phyloP scores from a whole-genome alignment of 2,888 invertebrate genomes.

The Lithosia quadra region DNA sequence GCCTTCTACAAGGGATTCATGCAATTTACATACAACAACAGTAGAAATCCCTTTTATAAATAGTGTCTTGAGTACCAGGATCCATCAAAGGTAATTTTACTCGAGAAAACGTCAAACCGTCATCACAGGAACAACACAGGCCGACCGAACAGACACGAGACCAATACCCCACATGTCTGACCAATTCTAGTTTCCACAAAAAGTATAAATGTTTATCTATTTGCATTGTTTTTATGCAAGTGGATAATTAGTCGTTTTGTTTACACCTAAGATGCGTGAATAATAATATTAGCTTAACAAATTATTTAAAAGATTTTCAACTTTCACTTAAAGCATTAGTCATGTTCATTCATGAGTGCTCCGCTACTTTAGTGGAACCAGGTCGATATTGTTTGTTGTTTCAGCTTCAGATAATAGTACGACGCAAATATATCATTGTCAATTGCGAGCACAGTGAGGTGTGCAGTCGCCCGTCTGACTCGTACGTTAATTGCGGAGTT shows the following conservation, averaged over 20 bases:
- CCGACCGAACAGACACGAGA: neutral
- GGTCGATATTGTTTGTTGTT: conserved; percentile 11
- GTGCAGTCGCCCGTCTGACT: conserved; percentile 65
- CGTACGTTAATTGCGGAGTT: conserved; percentile 75
- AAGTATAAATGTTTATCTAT: conserved; percentile 32
- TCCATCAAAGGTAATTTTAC: conserved; percentile 39
- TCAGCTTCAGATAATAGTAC: conserved; percentile 11
- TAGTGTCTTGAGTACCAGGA: conserved; percentile 35
- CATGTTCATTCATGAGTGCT: conserved; percentile 32
- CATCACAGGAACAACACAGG: conserved; percentile 40
- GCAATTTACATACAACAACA: conserved; percentile 10
- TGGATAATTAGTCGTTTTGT: conserved; percentile 34
- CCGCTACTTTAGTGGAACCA: conserved; percentile 16
- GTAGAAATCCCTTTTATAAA: conserved; percentile 32
- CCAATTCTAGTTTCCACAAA: conserved; percentile 26
- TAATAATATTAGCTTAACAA: conserved; percentile 38
- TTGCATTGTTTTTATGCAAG: conserved; percentile 37
- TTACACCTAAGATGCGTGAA: conserved; percentile 24
- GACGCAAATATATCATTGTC: conserved; percentile 15
- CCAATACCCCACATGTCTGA: conserved; percentile 9
- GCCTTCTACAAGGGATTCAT: neutral
- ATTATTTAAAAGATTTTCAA: conserved; percentile 34
- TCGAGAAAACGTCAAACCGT: conserved; percentile 50
- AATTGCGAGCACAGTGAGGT: conserved; percentile 56
- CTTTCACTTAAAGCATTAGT: conserved; percentile 45